Conservation (phyloP, 1,140 invertebrate species). For the Trialeurodes vaporariorum region DNA sequence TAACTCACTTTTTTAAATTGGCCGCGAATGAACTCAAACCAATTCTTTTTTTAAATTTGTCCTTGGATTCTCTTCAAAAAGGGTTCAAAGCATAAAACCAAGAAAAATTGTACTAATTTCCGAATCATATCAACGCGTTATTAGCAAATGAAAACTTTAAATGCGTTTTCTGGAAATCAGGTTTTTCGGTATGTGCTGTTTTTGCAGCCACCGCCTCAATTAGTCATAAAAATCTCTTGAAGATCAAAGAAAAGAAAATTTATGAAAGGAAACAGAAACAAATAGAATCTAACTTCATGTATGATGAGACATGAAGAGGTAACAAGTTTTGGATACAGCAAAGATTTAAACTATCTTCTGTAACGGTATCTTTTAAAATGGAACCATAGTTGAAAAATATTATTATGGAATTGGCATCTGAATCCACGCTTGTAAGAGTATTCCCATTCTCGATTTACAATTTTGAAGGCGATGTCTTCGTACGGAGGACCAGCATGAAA, state of each 20-base stretch:
- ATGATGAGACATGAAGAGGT: constrained; percentile 12
- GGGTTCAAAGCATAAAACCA: too few relatives aligned
- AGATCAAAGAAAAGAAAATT: not conserved
- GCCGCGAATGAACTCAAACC: too few relatives aligned
- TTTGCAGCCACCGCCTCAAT: too few relatives aligned
- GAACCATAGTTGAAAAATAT: constrained; percentile 99
- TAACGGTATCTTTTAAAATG: constrained; percentile 97
- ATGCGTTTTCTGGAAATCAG: too few relatives aligned
- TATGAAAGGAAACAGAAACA: not conserved
- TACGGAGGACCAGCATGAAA: constrained; percentile 97
- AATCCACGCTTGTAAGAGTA: constrained; percentile 97
- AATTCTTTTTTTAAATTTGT: too few relatives aligned
- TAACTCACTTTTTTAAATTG: too few relatives aligned
- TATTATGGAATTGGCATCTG: constrained; percentile 97
- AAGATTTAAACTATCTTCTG: constrained; percentile 51
- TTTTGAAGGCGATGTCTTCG: constrained; percentile 99
- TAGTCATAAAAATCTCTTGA: too few relatives aligned
- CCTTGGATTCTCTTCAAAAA: too few relatives aligned
- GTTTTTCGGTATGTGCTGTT: too few relatives aligned
- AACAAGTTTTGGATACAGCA: constrained; percentile 14
- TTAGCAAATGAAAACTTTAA: too few relatives aligned
- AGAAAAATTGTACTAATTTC: too few relatives aligned
- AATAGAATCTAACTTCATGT: not conserved
- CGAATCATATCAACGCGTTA: too few relatives aligned
- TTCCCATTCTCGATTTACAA: constrained; percentile 98